A percentile compares a stretch with the other conserved stretches of the same genome.
These are phyloP conservation scores for Prunella strophiata DNA, from an alignment of 2,797 vertebrate species.

Conservation along the genomic window DNA sequence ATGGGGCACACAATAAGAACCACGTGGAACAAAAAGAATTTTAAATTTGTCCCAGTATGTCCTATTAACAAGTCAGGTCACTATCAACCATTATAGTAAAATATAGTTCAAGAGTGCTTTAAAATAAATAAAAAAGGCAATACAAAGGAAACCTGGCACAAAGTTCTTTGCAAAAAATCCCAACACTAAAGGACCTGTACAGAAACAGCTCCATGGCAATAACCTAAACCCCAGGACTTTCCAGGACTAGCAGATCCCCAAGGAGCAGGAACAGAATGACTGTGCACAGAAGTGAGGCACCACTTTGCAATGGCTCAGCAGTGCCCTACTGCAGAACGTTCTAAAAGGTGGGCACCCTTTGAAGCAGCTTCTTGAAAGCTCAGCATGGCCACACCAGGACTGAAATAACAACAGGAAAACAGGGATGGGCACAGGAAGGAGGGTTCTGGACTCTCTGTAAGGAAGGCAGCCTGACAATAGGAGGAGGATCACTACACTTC, in stretches of 20 bases:
- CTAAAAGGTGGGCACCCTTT: background rate
- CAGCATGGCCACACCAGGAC: background rate
- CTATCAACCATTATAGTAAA: background rate
- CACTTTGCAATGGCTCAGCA: background rate
- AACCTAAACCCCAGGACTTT: background rate
- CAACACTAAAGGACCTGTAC: background rate
- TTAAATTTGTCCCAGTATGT: background rate
- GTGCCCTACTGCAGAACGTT: background rate
- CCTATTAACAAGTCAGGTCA: background rate
- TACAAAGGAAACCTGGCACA: background rate
- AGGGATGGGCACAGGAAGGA: background rate
- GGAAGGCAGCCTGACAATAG: background rate
- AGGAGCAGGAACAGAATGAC: background rate
- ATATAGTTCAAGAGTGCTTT: background rate
- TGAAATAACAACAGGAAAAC: background rate
- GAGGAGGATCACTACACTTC: background rate
- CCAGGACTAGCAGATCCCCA: background rate
- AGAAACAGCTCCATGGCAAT: background rate
- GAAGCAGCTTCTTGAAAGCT: background rate
- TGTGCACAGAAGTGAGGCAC: background rate
- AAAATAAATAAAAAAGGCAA: background rate
- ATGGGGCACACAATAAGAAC: background rate
- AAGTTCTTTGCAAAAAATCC: background rate
- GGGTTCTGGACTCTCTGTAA: background rate
- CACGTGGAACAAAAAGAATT: background rate